Percentiles rank a stretch among this genome's conserved stretches.
Evolutionary conservation across 1,140 invertebrate genomes (phyloP).

Genomic region (Coptotermes formosanus): DNA sequence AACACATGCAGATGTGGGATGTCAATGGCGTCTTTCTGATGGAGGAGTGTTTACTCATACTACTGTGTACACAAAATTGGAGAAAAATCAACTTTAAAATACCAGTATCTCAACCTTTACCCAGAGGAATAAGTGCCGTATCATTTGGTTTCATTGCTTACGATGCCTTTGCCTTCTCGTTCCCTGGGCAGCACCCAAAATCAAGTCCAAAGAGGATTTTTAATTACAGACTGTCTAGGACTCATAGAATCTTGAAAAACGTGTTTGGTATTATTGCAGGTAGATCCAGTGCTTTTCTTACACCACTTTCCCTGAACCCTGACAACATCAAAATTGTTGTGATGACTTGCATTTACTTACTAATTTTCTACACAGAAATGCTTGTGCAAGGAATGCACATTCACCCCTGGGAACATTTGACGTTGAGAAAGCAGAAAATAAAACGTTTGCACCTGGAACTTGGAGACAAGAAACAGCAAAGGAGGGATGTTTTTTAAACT

Average conservation of each 20-base stretch:
- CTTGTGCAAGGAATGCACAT: too few relatives aligned
- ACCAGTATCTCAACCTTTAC: slow-evolving; percentile 39
- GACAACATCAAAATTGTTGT: slow-evolving; percentile 40
- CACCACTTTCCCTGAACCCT: slow-evolving; percentile 33
- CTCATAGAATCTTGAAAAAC: slow-evolving; percentile 46
- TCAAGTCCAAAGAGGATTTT: slow-evolving; percentile 39
- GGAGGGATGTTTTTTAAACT: too few relatives aligned
- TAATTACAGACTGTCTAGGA: slow-evolving; percentile 41
- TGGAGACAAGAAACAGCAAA: too few relatives aligned
- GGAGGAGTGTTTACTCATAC: slow-evolving; percentile 23
- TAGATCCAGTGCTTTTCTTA: slow-evolving; percentile 34
- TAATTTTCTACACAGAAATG: too few relatives aligned
- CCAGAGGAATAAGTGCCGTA: slow-evolving; percentile 32
- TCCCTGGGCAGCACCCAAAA: slow-evolving; percentile 36
- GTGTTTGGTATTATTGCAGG: slow-evolving; percentile 44
- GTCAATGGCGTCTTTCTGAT: neutral
- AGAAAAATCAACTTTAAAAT: slow-evolving; percentile 36
- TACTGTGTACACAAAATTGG: neutral
- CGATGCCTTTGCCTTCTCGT: slow-evolving; percentile 43
- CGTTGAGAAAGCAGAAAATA: too few relatives aligned
- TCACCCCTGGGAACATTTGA: too few relatives aligned
- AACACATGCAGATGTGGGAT: neutral
- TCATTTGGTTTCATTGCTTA: slow-evolving; percentile 44
- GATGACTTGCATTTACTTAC: slow-evolving; percentile 38
- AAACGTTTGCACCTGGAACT: too few relatives aligned